phyloP scores from a whole-genome alignment of 1,140 invertebrate species.

The Tetramorium alpestre region DNA sequence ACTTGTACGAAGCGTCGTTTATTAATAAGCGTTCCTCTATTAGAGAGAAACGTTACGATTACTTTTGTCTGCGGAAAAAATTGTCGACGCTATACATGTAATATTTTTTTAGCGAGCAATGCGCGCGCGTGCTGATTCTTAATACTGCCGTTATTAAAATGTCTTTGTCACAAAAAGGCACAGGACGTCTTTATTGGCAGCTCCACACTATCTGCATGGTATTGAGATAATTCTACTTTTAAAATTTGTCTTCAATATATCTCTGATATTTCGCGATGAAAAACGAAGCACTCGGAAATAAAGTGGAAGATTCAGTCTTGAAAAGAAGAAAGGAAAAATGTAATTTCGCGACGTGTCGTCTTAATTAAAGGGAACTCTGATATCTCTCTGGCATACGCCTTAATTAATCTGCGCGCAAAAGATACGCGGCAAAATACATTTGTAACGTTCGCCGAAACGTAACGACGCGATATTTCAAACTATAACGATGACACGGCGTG shows the following conservation, averaged over 20 bases:
- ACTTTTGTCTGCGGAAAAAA: not conserved
- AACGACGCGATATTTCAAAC: conserved; percentile 45
- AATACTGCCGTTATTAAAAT: conserved; percentile 32
- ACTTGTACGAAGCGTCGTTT: not conserved
- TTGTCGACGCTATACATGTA: not conserved
- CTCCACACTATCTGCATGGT: not conserved
- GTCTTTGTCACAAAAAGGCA: not conserved
- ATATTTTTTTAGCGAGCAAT: not conserved
- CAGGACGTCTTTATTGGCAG: not conserved
- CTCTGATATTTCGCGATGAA: conserved; percentile 3
- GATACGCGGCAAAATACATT: conserved; percentile 45
- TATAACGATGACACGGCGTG: conserved; percentile 40
- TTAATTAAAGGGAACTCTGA: conserved; percentile 40
- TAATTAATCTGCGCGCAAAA: conserved; percentile 46
- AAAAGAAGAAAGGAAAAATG: conserved; percentile 14
- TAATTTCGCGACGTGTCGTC: conserved; percentile 20
- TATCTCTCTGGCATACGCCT: conserved; percentile 14
- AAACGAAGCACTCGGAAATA: not conserved
- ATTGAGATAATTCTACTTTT: not conserved
- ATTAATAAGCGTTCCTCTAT: too few species aligned
- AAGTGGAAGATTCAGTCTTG: not conserved
- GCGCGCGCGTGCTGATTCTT: not conserved
- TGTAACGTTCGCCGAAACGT: conserved; percentile 46
- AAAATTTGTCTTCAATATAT: not conserved
- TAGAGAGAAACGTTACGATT: not conserved